phyloP scores from a whole-genome alignment of 23 tunicate species.

The Trididemnum nubilum region DNA sequence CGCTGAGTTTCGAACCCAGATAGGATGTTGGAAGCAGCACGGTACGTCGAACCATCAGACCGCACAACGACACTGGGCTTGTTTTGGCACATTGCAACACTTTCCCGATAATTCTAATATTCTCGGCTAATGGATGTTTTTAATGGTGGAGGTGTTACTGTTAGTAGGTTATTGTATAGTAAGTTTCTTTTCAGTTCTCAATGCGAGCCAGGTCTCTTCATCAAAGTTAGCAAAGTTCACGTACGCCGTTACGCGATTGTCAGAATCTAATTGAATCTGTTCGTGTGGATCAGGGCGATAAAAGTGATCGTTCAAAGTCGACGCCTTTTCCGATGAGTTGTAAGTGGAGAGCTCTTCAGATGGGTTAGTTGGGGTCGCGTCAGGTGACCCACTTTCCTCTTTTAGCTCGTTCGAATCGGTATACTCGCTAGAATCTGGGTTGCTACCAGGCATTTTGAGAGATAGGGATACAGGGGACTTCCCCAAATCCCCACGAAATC shows the following conservation, averaged over 20 bases:
- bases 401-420: background rate
- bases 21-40: too few relatives aligned
- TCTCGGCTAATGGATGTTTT: too few relatives aligned
- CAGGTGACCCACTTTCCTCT: slow-evolving; percentile 51
- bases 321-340: background rate
- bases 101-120: too few relatives aligned
- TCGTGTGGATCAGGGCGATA: slow-evolving; percentile 47
- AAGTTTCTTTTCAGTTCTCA: slow-evolving; percentile 11
- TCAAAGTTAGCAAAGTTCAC: slow-evolving; percentile 71
- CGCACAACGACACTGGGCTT: too few relatives aligned
- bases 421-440: background rate
- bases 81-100: too few relatives aligned
- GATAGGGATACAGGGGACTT: slow-evolving; percentile 37
- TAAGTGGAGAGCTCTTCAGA: background rate
- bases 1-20: too few relatives aligned
- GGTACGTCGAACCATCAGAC: too few relatives aligned
- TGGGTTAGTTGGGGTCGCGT: slow-evolving; percentile 77
- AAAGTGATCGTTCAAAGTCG: slow-evolving; percentile 1
- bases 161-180: too few relatives aligned
- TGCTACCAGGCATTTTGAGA: slow-evolving; percentile 42
- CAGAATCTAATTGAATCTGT: slow-evolving; percentile 48
- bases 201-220: slow-evolving; percentile 51
- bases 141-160: too few relatives aligned
- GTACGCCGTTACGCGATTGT: slow-evolving; percentile 64
- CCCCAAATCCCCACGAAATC: background rate